Conservation (phyloP, 2,113 vertebrate genomes). For the Gyps fulvus region DNA sequence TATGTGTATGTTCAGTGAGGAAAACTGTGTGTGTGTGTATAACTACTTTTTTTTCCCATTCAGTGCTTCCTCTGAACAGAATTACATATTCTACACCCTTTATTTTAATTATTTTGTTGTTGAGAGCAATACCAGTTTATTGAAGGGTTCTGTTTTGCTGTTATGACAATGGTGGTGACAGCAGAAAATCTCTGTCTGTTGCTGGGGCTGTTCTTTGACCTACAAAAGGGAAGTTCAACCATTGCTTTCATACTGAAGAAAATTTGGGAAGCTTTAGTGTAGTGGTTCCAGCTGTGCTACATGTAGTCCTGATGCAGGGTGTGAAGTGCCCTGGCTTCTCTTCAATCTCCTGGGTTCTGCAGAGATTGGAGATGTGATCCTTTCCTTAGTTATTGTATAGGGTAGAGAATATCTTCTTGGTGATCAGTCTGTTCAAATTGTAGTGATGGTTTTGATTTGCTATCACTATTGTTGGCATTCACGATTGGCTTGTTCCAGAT, state of each 20-base stretch:
- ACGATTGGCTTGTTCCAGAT: background rate
- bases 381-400: background rate
- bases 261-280: background rate
- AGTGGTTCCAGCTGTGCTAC: fast-evolving
- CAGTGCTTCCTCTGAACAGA: background rate
- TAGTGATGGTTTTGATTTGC: background rate
- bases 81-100: background rate
- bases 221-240: background rate
- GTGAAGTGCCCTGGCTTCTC: background rate
- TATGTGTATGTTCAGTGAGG: background rate
- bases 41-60: background rate
- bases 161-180: background rate
- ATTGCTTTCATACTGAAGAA: background rate
- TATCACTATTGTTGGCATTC: background rate
- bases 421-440: background rate
- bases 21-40: background rate
- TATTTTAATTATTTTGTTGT: background rate
- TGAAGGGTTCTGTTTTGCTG: background rate
- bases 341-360: background rate
- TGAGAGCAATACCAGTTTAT: background rate
- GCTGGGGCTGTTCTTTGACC: background rate
- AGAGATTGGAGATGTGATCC: background rate
- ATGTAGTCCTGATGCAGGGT: background rate
- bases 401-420: background rate
- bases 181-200: background rate